Percentiles rank a stretch among this genome's conserved stretches.
These are phyloP conservation scores for Alethe castanea DNA, from an alignment of 2,113 vertebrate genomes.

Conservation along the genomic window DNA sequence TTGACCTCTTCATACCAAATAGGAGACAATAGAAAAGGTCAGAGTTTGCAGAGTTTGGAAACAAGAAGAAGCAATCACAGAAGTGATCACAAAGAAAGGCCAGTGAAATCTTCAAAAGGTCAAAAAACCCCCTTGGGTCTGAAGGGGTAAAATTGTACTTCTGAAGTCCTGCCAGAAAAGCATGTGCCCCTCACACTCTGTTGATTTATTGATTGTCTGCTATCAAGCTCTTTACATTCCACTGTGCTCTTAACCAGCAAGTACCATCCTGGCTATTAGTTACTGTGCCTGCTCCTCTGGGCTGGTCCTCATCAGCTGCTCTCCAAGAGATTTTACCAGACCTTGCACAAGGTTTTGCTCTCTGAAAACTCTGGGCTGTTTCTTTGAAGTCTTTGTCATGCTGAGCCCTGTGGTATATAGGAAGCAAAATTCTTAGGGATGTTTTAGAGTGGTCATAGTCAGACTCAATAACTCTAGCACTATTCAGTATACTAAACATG, in stretches of 20 bases:
- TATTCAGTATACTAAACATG: neutral
- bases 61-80: neutral
- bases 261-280: neutral
- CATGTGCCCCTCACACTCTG: rapidly evolving
- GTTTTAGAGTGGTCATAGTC: neutral
- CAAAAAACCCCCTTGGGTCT: neutral
- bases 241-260: neutral
- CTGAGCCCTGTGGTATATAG: neutral
- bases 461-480: neutral
- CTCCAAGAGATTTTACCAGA: neutral
- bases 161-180: neutral
- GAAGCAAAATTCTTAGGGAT: neutral
- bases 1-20: neutral
- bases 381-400: neutral
- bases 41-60: neutral
- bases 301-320: neutral
- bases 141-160: neutral
- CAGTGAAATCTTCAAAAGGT: neutral
- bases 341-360: neutral
- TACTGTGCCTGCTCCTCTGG: neutral
- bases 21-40: neutral
- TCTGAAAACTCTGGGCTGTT: neutral
- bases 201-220: neutral
- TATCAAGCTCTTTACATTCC: neutral
- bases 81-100: neutral